Percentiles rank a stretch among this genome's conserved stretches.
Evolutionary conservation across 2,113 vertebrate genomes (phyloP).

Genomic region (Sebastes fasciatus): DNA sequence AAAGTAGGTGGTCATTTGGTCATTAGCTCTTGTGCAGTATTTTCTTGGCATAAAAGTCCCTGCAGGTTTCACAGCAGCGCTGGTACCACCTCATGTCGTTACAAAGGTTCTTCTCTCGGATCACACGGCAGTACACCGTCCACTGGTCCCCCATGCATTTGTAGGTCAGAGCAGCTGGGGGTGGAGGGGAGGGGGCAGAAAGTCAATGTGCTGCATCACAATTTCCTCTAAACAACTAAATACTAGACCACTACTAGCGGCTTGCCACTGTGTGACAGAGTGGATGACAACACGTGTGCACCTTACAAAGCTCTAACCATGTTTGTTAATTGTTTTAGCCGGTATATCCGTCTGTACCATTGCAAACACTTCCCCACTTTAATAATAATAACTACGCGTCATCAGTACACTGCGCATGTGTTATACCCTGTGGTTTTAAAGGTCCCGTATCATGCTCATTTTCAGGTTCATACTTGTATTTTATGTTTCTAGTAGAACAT

Average conservation of each 20-base stretch:
- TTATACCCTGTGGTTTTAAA: no score
- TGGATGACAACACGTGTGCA: background rate
- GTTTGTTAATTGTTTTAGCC: background rate
- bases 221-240: background rate
- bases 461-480: no score
- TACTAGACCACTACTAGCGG: background rate
- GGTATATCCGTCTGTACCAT: background rate
- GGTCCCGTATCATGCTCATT: no score
- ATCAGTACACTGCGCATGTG: no score
- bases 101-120: constrained; percentile 95
- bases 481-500: no score
- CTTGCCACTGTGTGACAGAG: background rate
- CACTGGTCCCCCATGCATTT: constrained; percentile 96
- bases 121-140: constrained; percentile 94
- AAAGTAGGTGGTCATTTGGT: constrained; percentile 56
- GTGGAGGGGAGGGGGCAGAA: background rate
- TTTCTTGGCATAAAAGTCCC: constrained; percentile 95
- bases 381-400: no score
- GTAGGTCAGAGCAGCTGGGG: constrained; percentile 93
- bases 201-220: background rate
- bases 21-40: constrained; percentile 88
- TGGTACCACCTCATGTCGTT: constrained; percentile 98
- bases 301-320: background rate
- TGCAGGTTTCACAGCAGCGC: constrained; percentile 95
- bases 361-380: background rate